Evolutionary conservation across 2,888 invertebrate genomes (phyloP).

Genomic region (Pogonocherus hispidulus): DNA sequence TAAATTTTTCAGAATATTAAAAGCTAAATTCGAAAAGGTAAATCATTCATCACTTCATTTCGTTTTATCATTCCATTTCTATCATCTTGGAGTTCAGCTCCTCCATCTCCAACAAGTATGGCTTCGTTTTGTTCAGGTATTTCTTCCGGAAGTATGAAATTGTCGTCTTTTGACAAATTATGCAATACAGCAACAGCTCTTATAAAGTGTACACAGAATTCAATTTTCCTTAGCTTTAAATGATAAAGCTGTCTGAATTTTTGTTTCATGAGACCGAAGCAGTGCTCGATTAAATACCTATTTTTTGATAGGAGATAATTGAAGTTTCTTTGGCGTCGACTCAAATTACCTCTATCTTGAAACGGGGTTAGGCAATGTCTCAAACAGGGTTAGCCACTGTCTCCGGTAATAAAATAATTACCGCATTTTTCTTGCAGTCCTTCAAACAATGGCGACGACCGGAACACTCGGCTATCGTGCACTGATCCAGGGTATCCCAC

Average conservation of each 20-base stretch:
- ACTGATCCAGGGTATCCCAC: no score
- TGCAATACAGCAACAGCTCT: conserved; percentile 24
- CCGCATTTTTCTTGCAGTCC: not conserved
- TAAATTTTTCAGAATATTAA: no score
- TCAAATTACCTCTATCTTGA: not conserved
- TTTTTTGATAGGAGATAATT: not conserved
- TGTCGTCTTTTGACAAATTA: conserved; percentile 2
- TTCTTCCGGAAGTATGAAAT: no score
- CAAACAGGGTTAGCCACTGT: not conserved
- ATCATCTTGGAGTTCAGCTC: conserved; percentile 15
- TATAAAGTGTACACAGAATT: conserved; percentile 31
- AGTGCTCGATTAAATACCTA: conserved; percentile 9
- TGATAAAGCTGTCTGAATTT: conserved; percentile 34
- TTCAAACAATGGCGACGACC: not conserved
- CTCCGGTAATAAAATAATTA: not conserved
- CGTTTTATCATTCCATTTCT: conserved; percentile 8
- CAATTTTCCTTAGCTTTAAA: conserved; percentile 23
- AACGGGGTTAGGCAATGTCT: not conserved
- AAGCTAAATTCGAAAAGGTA: conserved; percentile 2
- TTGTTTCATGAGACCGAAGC: conserved; percentile 30
- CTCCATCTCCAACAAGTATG: no score
- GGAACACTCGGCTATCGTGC: not conserved
- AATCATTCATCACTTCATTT: conserved; percentile 25
- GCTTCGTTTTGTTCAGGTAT: no score
- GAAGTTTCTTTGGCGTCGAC: not conserved